Percentiles rank a stretch among this genome's conserved stretches.
phyloP scores from a whole-genome alignment of 2,113 vertebrate species.

The Ploceus nigricollis region DNA sequence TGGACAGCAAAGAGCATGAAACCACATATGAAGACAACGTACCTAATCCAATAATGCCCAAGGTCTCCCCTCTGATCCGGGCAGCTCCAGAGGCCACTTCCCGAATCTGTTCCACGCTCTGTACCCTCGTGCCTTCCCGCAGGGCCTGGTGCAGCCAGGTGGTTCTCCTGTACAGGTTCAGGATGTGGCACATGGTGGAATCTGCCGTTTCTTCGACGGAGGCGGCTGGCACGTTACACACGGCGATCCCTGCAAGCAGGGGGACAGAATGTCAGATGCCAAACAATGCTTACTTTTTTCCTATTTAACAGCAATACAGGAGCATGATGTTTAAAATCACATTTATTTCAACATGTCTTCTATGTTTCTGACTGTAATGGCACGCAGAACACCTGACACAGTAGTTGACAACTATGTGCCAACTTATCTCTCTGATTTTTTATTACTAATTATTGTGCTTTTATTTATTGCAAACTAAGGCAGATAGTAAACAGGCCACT shows the following conservation, averaged over 20 bases:
- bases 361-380: background rate
- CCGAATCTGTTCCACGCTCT: slow-evolving; percentile 96
- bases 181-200: slow-evolving; percentile 95
- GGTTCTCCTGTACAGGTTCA: slow-evolving; percentile 94
- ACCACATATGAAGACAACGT: background rate
- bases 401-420: background rate
- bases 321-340: background rate
- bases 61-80: slow-evolving; percentile 92
- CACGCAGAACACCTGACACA: background rate
- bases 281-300: background rate
- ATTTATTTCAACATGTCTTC: background rate
- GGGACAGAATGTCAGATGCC: background rate
- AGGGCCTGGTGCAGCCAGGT: slow-evolving; percentile 97
- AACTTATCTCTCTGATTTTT: background rate
- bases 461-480: background rate
- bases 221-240: slow-evolving; percentile 95
- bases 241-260: slow-evolving; percentile 85
- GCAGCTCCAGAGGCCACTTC: slow-evolving; percentile 96
- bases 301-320: background rate
- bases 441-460: background rate
- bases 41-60: slow-evolving; percentile 95
- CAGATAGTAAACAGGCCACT: background rate
- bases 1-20: accelerated
- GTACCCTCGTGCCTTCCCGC: slow-evolving; percentile 91
- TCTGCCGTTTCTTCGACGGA: slow-evolving; percentile 96